phyloP scores from a whole-genome alignment of 2,888 invertebrate species.

The Diarsia rubi region DNA sequence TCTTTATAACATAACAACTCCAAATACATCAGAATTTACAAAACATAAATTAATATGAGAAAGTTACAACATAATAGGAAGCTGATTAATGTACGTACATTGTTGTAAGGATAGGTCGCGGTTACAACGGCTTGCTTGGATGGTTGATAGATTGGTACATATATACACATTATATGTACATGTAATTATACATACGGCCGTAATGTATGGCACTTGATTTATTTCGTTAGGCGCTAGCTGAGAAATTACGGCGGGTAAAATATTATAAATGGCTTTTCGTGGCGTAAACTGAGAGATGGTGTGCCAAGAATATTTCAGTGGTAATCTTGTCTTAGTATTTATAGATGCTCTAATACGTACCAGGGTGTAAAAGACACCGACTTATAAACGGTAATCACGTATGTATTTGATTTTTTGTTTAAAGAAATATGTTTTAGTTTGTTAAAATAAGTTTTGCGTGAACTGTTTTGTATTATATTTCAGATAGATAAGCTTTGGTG shows the following conservation, averaged over 20 bases:
- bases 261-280: slow-evolving; percentile 38
- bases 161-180: slow-evolving; percentile 9
- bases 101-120: slow-evolving; percentile 38
- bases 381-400: background rate
- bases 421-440: no score
- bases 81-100: slow-evolving; percentile 43
- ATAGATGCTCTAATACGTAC: background rate
- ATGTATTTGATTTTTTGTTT: no score
- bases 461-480: no score
- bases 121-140: slow-evolving; percentile 38
- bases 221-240: slow-evolving; percentile 42
- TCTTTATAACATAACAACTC: slow-evolving; percentile 8
- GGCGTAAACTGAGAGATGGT: background rate
- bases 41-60: slow-evolving; percentile 7
- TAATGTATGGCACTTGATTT: slow-evolving; percentile 47
- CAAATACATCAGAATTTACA: background rate
- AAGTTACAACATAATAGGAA: slow-evolving; percentile 11
- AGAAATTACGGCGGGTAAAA: slow-evolving; percentile 44
- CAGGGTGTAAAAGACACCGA: background rate
- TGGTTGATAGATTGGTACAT: slow-evolving; percentile 42
- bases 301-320: background rate
- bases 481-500: no score
- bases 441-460: no score
- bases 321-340: background rate
- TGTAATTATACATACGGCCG: slow-evolving; percentile 25